phyloP scores from a whole-genome alignment of 1,140 invertebrate genomes.

The Brachionus manjavacas region DNA sequence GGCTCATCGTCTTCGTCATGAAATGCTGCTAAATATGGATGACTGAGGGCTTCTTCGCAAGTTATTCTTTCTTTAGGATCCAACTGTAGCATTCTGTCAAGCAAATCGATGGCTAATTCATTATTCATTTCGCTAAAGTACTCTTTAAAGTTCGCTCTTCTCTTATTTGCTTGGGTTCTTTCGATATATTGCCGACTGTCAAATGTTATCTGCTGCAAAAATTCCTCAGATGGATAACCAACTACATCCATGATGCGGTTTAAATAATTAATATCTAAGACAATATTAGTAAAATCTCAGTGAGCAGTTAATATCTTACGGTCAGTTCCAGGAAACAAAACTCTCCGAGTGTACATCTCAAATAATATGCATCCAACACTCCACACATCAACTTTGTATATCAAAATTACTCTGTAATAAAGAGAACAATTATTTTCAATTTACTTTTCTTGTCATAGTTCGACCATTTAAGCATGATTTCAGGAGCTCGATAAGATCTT shows the following conservation, averaged over 20 bases:
- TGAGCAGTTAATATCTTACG: slow-evolving; percentile 64
- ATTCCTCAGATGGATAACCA: slow-evolving; percentile 71
- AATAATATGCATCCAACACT: slow-evolving; percentile 97
- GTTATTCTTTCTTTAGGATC: slow-evolving; percentile 95
- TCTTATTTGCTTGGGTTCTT: slow-evolving; percentile 63
- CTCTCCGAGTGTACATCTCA: slow-evolving; percentile 95
- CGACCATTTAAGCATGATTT: slow-evolving; percentile 87
- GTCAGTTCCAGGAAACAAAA: slow-evolving; percentile 83
- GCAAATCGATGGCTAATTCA: slow-evolving; percentile 84
- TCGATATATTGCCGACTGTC: not conserved
- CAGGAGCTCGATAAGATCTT: slow-evolving; percentile 80
- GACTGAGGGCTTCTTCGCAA: slow-evolving; percentile 91
- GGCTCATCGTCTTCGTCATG: slow-evolving; percentile 68
- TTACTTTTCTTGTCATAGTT: not conserved
- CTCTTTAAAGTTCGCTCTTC: slow-evolving; percentile 42
- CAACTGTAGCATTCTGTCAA: slow-evolving; percentile 96
- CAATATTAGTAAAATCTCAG: not conserved
- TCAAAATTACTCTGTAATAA: not conserved
- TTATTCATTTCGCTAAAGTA: slow-evolving; percentile 41
- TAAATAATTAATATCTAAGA: slow-evolving; percentile 78
- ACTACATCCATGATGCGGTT: slow-evolving; percentile 95
- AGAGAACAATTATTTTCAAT: not conserved
- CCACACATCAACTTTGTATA: slow-evolving; percentile 68
- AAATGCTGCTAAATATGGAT: slow-evolving; percentile 99
- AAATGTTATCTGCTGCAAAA: not conserved